Evolutionary conservation across 2,113 vertebrate species (phyloP).

Genomic region (Felis chaus): DNA sequence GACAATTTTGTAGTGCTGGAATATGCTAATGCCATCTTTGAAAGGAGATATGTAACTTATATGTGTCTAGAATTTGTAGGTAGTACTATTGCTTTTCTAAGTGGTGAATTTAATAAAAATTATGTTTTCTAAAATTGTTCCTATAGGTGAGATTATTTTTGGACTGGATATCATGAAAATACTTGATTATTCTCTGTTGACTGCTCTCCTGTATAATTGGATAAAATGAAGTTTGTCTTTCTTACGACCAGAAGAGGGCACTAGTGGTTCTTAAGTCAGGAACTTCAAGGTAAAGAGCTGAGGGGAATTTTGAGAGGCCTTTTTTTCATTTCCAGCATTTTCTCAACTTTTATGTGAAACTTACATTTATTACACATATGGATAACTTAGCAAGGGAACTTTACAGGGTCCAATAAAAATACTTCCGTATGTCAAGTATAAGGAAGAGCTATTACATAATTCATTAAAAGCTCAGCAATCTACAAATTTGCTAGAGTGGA

Average conservation of each 20-base stretch:
- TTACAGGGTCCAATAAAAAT: slow-evolving; percentile 15
- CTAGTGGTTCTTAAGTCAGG: slow-evolving; percentile 43
- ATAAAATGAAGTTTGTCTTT: background rate
- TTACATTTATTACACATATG: slow-evolving; percentile 42
- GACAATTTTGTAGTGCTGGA: background rate
- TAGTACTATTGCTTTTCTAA: background rate
- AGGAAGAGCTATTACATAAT: slow-evolving; percentile 4
- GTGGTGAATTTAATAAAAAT: background rate
- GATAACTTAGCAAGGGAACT: slow-evolving; percentile 43
- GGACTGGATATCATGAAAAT: background rate
- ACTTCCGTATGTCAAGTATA: slow-evolving; percentile 20
- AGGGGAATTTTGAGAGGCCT: background rate
- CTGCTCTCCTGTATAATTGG: background rate
- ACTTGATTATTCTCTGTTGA: background rate
- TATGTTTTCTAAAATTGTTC: background rate
- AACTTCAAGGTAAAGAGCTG: background rate
- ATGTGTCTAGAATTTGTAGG: background rate
- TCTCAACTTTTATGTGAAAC: slow-evolving; percentile 35
- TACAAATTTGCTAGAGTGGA: background rate
- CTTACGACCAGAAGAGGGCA: slow-evolving; percentile 71
- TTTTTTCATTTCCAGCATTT: background rate
- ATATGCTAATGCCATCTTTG: background rate
- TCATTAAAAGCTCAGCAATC: slow-evolving; percentile 32
- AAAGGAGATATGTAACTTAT: background rate
- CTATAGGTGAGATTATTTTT: background rate